Conservation (phyloP, 2,113 vertebrate species). For the Psittacara wagleri region DNA sequence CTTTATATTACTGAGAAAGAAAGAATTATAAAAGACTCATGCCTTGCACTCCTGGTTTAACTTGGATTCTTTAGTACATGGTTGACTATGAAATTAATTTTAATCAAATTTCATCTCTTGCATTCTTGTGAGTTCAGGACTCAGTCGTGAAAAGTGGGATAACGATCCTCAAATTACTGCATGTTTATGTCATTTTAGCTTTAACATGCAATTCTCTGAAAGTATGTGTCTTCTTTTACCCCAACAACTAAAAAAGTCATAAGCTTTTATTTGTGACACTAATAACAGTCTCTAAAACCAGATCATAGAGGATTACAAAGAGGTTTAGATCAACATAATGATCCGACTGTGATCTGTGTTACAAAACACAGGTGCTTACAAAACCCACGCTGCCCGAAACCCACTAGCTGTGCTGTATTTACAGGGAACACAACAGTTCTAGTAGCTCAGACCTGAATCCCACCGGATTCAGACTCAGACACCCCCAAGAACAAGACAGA, state of each 20-base stretch:
- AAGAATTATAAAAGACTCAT: neutral
- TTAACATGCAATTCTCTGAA: neutral
- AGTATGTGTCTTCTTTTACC: slow-evolving; percentile 3
- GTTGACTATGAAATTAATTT: neutral
- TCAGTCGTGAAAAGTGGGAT: neutral
- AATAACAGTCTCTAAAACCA: slow-evolving; percentile 64
- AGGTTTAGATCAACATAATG: slow-evolving; percentile 51
- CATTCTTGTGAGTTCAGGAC: neutral
- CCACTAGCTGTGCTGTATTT: neutral
- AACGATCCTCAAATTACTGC: neutral
- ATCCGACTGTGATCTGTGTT: slow-evolving; percentile 52
- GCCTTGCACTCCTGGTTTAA: neutral
- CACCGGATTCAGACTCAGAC: rapidly evolving
- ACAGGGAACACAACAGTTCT: neutral
- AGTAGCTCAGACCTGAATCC: neutral
- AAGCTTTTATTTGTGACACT: slow-evolving; percentile 66
- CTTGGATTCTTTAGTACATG: neutral
- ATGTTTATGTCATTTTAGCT: neutral
- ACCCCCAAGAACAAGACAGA: neutral
- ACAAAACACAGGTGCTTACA: slow-evolving; percentile 37
- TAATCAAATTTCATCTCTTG: neutral
- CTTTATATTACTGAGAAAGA: neutral
- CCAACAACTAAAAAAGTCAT: slow-evolving; percentile 17
- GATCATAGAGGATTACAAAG: slow-evolving; percentile 68
- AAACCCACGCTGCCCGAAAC: neutral